These are phyloP conservation scores for Clarias pachynema DNA, from an alignment of 2,797 vertebrate species.

Conservation along the genomic window DNA sequence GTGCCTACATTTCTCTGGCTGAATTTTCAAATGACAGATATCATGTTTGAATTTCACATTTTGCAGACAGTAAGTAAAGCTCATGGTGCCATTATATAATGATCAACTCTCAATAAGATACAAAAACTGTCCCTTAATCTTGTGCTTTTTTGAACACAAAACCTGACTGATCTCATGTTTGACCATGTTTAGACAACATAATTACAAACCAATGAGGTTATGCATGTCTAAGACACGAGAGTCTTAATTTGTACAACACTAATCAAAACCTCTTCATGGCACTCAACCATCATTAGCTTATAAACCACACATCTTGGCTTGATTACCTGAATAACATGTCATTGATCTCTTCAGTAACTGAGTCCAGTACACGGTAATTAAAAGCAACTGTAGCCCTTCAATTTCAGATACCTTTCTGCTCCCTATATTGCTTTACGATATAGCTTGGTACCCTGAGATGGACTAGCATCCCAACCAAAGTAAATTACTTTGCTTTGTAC, in stretches of 20 bases:
- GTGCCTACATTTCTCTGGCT: conserved; percentile 8
- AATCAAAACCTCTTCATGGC: not conserved
- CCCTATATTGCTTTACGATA: not conserved
- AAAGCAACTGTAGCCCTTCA: not conserved
- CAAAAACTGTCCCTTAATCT: not conserved
- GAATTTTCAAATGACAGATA: conserved; percentile 24
- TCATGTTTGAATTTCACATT: conserved; percentile 11
- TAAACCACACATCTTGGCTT: not conserved
- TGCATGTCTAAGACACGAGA: not conserved
- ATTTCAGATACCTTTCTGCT: not conserved
- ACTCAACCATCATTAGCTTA: not conserved
- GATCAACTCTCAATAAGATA: not conserved
- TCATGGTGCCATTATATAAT: not conserved
- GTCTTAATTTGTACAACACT: not conserved
- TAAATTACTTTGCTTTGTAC: not conserved
- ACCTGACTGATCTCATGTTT: not conserved
- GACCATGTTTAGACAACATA: not conserved
- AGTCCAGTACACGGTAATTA: not conserved
- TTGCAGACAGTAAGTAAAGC: not conserved
- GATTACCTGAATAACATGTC: not conserved
- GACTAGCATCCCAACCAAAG: not conserved
- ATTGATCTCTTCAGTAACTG: too few relatives aligned
- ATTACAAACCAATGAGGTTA: not conserved
- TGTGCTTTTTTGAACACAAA: not conserved
- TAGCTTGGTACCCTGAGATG: not conserved